Evolutionary conservation across 2,888 invertebrate species (phyloP).

Genomic region (Caenorhabditis sp.): DNA sequence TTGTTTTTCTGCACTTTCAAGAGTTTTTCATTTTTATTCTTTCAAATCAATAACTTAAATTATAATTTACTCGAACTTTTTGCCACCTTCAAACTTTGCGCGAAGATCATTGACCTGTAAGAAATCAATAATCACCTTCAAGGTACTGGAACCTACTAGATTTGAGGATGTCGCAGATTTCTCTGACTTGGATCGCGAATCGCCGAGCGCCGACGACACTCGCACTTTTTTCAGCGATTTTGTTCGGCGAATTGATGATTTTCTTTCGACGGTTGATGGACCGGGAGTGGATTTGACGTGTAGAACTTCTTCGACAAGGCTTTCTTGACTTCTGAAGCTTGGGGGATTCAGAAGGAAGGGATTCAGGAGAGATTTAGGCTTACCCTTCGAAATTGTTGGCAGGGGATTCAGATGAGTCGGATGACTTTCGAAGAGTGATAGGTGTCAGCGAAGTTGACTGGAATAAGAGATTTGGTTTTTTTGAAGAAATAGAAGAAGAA

Average conservation of each 20-base stretch:
- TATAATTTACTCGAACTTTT: neutral
- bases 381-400: slow-evolving; percentile 16
- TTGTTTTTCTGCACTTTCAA: neutral
- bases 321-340: slow-evolving; percentile 9
- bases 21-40: neutral
- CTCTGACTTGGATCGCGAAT: neutral
- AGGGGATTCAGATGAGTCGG: slow-evolving; percentile 24
- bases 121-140: neutral
- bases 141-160: neutral
- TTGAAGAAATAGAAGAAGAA: neutral
- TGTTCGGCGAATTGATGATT: slow-evolving; percentile 21
- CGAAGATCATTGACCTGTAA: slow-evolving; percentile 37
- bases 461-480: neutral
- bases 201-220: neutral
- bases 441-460: slow-evolving; percentile 23
- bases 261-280: slow-evolving; percentile 24
- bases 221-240: slow-evolving; percentile 18
- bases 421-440: slow-evolving; percentile 35
- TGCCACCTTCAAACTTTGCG: slow-evolving; percentile 24
- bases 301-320: neutral
- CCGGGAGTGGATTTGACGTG: slow-evolving; percentile 12
- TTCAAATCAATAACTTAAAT: neutral
- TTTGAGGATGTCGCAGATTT: neutral
- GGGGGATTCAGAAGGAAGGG: too few relatives aligned
- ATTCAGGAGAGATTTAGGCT: too few relatives aligned